Evolutionary conservation across 1,140 invertebrate genomes (phyloP), one percentile per base, ranked within the genome.

Genomic region (Drosophila albomicans): DNA sequence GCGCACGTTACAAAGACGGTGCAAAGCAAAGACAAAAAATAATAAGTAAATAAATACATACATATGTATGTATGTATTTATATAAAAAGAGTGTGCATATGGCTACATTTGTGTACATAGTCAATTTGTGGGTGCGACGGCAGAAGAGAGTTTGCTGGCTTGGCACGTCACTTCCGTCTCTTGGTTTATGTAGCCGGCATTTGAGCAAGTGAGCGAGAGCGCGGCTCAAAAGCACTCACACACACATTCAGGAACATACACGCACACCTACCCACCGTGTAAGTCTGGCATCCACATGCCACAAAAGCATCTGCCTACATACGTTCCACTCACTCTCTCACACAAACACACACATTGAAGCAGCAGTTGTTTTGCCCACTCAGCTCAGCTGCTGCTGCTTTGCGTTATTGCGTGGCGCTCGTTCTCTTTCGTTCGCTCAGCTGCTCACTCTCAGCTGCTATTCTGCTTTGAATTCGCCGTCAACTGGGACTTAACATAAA

Each of bases 201-300:
- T 75, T 57, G 28, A 51, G 38, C 15, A 28, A 67, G 25, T 11
- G 51, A 63, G 63, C 13, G 13, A 54, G 69, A 75, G 72, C 58
- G 25, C 15, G 48, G 43, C 52, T 63, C 59, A 57, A 57, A 70
- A 32, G 32, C 67, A 45, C 51, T 52, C 45, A 70, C 35, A 51
- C 45, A 75, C 38, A 28, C 16, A 38, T 15, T 46, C 15, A 35
- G 13, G 11, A 20, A 20, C 20, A 20, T 20, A 20, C 59, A 65
- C 3, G 15, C 35, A 71, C 59, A 54, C 16, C 45, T 75, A 71
- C 67, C 52, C 59, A 63, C 43, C 41, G 43, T 30, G 52, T 25
- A 25, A 78, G 75, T 81, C 80, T 81, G 78, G 73, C 74, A 69
- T 80, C 79, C 79, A 81, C 79, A 81, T 81, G 68, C 79, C 77